Percentiles rank a stretch among this genome's conserved stretches.
phyloP scores from a whole-genome alignment of 2,113 vertebrate genomes.

The Atractosteus spatula region DNA sequence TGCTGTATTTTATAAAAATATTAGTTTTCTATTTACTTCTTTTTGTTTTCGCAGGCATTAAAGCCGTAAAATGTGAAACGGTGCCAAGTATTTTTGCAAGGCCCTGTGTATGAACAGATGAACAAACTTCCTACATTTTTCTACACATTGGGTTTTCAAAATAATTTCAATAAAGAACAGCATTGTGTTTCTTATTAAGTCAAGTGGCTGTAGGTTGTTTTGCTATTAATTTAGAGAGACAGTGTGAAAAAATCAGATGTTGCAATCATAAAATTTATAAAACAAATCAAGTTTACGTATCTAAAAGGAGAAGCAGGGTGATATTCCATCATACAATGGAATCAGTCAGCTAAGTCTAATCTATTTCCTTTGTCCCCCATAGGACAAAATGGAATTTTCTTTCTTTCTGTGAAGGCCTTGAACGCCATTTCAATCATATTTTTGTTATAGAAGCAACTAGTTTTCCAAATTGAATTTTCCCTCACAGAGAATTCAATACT shows the following conservation, averaged over 20 bases:
- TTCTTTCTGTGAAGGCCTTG: constrained; percentile 8
- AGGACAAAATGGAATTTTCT: constrained; percentile 2
- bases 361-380: constrained; percentile 15
- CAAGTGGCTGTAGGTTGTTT: neutral
- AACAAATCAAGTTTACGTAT: constrained; percentile 5
- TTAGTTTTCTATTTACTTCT: too few relatives aligned
- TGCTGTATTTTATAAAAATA: too few relatives aligned
- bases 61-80: too few relatives aligned
- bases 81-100: too few relatives aligned
- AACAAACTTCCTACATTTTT: neutral
- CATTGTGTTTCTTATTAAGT: neutral
- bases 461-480: constrained; percentile 6
- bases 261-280: neutral
- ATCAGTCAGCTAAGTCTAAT: constrained; percentile 10
- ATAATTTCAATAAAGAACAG: neutral
- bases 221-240: neutral
- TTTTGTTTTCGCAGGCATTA: too few relatives aligned
- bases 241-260: neutral
- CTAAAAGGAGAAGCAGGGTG: neutral
- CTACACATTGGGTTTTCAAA: neutral
- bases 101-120: too few relatives aligned
- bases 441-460: constrained; percentile 3
- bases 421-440: constrained; percentile 8
- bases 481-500: constrained; percentile 7
- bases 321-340: constrained; percentile 9